A percentile compares a stretch with the other conserved stretches of the same genome.
Evolutionary conservation across 2,113 vertebrate species (phyloP).

Genomic region (Dicerorhinus sumatrensis): DNA sequence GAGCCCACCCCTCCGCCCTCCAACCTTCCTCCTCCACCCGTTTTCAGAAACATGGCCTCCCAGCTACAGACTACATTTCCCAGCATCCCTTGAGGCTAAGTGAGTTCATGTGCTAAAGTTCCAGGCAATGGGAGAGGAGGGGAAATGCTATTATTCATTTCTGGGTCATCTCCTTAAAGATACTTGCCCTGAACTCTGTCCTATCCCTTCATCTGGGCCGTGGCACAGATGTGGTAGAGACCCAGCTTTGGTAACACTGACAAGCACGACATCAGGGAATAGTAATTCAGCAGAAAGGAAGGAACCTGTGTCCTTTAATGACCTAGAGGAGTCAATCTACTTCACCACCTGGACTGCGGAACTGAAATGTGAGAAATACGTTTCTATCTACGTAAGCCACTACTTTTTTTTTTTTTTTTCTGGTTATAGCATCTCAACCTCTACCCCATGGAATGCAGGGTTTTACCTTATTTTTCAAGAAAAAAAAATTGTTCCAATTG

Average conservation of each 20-base stretch:
- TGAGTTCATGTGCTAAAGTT: conserved; percentile 27
- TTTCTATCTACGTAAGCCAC: not conserved
- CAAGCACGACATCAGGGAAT: not conserved
- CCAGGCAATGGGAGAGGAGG: not conserved
- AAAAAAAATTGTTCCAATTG: not conserved
- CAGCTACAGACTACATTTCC: conserved; percentile 7
- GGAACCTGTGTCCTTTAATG: not conserved
- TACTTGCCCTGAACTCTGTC: not conserved
- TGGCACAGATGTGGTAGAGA: not conserved
- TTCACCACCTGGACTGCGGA: not conserved
- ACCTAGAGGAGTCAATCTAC: not conserved
- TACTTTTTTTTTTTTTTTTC: not conserved
- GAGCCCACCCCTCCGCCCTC: not conserved
- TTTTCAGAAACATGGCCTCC: not conserved
- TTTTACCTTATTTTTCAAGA: not conserved
- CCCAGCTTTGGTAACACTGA: not conserved
- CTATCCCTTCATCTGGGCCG: not conserved
- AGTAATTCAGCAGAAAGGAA: not conserved
- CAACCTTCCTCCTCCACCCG: not conserved
- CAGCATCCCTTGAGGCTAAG: not conserved
- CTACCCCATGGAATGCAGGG: not conserved
- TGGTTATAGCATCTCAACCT: not conserved
- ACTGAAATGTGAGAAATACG: not conserved
- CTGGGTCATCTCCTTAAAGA: conserved; percentile 41
- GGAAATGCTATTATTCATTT: conserved; percentile 3